Conservation (phyloP, 1,140 invertebrate species). For the Gonatopus flavifemur region DNA sequence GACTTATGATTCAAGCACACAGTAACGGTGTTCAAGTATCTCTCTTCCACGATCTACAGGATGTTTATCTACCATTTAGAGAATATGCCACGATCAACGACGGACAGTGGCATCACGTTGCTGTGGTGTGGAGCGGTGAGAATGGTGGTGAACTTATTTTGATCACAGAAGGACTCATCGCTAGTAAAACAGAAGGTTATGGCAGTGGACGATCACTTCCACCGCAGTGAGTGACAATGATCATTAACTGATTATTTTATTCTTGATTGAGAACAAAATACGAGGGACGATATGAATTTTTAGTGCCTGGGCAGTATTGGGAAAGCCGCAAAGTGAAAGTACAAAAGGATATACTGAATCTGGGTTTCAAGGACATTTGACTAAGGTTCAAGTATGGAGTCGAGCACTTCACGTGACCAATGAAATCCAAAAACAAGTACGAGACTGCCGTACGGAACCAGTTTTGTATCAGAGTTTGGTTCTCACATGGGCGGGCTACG, state of each 20-base stretch:
- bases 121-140: slow-evolving; percentile 88
- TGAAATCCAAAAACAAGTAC: slow-evolving; percentile 91
- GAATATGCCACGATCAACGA: slow-evolving; percentile 94
- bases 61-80: slow-evolving; percentile 87
- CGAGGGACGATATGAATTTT: too few relatives aligned
- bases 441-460: slow-evolving; percentile 88
- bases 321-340: slow-evolving; percentile 79
- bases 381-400: slow-evolving; percentile 93
- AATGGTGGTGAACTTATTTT: slow-evolving; percentile 81
- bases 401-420: slow-evolving; percentile 85
- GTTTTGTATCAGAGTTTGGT: slow-evolving; percentile 84
- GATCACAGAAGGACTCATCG: slow-evolving; percentile 90
- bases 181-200: slow-evolving; percentile 84
- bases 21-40: slow-evolving; percentile 88
- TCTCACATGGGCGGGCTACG: slow-evolving; percentile 91
- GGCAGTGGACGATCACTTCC: slow-evolving; percentile 77
- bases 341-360: slow-evolving; percentile 77
- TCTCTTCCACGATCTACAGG: slow-evolving; percentile 83
- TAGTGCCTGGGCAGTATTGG: slow-evolving; percentile 90
- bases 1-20: slow-evolving; percentile 84
- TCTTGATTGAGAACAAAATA: slow-evolving; percentile 25
- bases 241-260: slow-evolving; percentile 9
- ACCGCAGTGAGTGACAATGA: slow-evolving; percentile 68
- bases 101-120: slow-evolving; percentile 95
- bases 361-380: slow-evolving; percentile 93